Evolutionary conservation across 2,888 invertebrate species (phyloP).

Genomic region (Dorcus parallelipipedus): DNA sequence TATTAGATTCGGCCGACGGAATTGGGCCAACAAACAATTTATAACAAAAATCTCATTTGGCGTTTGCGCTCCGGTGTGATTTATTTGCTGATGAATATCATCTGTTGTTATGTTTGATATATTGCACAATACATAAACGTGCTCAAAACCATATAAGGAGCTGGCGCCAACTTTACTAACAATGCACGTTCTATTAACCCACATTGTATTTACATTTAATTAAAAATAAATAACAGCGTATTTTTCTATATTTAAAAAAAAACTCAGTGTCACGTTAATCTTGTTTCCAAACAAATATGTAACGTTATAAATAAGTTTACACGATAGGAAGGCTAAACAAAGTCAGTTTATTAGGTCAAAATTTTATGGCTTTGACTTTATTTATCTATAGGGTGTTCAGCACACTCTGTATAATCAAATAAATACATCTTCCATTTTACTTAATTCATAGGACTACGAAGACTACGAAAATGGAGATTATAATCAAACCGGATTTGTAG

Average conservation of each 20-base stretch:
- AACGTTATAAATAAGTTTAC: neutral
- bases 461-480: neutral
- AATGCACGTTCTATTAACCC: conserved; percentile 7
- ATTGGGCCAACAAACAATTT: too few relatives aligned
- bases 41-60: neutral
- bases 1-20: too few relatives aligned
- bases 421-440: too few relatives aligned
- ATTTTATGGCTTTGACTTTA: neutral
- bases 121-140: conserved; percentile 1
- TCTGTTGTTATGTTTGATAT: neutral
- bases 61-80: neutral
- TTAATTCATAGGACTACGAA: too few relatives aligned
- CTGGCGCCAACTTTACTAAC: conserved; percentile 7
- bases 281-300: neutral
- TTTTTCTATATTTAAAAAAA: neutral
- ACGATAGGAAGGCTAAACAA: neutral
- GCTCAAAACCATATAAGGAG: conserved; percentile 5
- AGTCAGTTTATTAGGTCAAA: neutral
- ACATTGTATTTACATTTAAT: neutral
- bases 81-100: neutral
- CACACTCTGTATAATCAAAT: neutral
- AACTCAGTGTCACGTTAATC: neutral
- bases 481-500: conserved; percentile 8
- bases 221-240: neutral
- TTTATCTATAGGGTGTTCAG: neutral